Conservation (phyloP, 2,888 invertebrate species). For the Melipona bicolor region DNA sequence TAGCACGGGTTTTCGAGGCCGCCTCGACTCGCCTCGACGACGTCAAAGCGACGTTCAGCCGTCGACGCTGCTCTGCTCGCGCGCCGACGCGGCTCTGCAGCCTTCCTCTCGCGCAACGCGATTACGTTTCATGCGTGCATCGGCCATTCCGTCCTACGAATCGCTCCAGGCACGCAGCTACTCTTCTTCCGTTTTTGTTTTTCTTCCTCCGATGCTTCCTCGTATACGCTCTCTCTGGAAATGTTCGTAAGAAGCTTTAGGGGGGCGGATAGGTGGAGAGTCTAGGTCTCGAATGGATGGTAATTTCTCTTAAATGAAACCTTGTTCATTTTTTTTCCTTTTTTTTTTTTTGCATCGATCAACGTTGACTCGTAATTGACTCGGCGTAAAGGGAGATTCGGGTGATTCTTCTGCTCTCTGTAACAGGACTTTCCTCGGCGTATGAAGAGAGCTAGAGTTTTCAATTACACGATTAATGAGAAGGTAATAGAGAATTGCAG, state of each 20-base stretch:
- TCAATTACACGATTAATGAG: background rate
- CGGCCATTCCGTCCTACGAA: slow-evolving; percentile 40
- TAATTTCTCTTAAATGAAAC: background rate
- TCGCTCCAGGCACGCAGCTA: slow-evolving; percentile 7
- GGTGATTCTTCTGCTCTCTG: background rate
- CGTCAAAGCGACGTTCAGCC: slow-evolving; percentile 54
- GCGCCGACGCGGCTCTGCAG: slow-evolving; percentile 62
- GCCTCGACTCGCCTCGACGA: slow-evolving; percentile 55
- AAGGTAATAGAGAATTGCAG: background rate
- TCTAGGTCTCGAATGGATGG: background rate
- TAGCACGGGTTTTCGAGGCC: slow-evolving; percentile 20
- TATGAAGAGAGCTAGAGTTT: background rate
- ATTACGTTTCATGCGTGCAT: slow-evolving; percentile 47
- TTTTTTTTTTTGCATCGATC: background rate
- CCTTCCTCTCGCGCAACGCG: slow-evolving; percentile 51
- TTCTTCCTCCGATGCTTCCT: background rate
- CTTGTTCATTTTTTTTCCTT: background rate
- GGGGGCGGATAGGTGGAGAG: background rate
- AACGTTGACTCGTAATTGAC: background rate
- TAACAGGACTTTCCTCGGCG: background rate
- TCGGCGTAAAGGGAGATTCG: background rate
- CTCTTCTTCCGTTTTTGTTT: background rate
- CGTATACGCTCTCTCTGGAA: background rate
- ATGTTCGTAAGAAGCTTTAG: background rate
- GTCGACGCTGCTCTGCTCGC: slow-evolving; percentile 50